Base-by-base conservation (phyloP, 2,888 invertebrate species). In the Ectemnius lituratus region DNA sequence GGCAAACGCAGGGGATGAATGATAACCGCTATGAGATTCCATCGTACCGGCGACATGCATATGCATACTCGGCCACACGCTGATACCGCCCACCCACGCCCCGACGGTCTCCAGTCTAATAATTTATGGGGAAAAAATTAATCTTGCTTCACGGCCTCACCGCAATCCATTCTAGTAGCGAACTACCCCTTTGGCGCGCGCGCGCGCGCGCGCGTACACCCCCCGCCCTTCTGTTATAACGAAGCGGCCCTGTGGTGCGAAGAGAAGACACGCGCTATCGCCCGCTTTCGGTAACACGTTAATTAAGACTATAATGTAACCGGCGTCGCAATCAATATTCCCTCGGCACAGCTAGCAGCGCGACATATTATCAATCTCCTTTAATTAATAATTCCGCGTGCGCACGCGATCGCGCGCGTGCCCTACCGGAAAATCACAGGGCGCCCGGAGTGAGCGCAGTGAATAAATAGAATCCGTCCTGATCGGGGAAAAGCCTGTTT, bases 21-120 rank as follows among this genome's bases (percentile, higher is more conserved):
- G 77, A 77, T 77, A 77, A 70, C 76, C 63, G 49, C 63, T 62
- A 57, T 66, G 73, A 76, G 77, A 77, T 77, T 60, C 67, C 62
- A 77, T 73, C 76, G 63, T 77, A 57, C 67, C 62, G 76, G 69
- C 76, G 63, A 28, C 73, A 76, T 72, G 75, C 75, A 70, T 71
- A 74, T 72, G 76, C 58, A 76, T 28, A 13, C 37, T 37, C 37
- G 37, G n/a, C n/a, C 1, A 0, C 37, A 6, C 8, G 58, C 18
- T 20, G 49, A 57, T 20, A 66, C 20, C 14, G 52, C 20, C 37
- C 14, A 16, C 6, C 37, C 47, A n/a, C 37, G 11, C 8, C 23
- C 28, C 37, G 8, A 5, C 37, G 5, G 8, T 2, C 37, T 37
- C 2, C 37, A 8, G 1, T 23, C 37, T 37, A 37, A 37, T 61